Conservation (phyloP, 2,888 invertebrate genomes). For the Elmis aenea region DNA sequence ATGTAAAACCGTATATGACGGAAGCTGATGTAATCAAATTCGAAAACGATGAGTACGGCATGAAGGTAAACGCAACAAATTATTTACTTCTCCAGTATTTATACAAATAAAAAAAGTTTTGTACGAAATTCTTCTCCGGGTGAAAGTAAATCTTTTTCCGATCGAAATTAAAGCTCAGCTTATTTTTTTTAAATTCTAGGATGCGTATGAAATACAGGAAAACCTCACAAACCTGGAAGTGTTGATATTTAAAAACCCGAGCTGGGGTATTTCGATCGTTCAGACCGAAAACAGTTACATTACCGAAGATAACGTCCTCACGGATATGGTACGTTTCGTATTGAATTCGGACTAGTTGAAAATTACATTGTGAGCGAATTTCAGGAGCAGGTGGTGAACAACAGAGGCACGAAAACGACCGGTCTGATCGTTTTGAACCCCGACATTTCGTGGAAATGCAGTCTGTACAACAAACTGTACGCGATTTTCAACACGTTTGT, state of each 20-base stretch:
- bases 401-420: constrained; percentile 51
- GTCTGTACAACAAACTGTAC: constrained; percentile 55
- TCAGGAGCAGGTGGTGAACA: constrained; percentile 52
- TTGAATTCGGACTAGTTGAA: too few relatives aligned
- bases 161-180: too few relatives aligned
- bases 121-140: too few relatives aligned
- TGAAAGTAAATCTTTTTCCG: too few relatives aligned
- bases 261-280: constrained; percentile 66
- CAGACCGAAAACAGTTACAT: constrained; percentile 41
- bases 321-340: constrained; percentile 43
- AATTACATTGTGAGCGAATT: too few relatives aligned
- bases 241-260: constrained; percentile 63
- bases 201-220: too few relatives aligned
- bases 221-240: constrained; percentile 64
- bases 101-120: too few relatives aligned
- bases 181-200: too few relatives aligned
- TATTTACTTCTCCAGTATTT: too few relatives aligned
- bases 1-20: constrained; percentile 54
- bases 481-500: constrained; percentile 42
- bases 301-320: constrained; percentile 33
- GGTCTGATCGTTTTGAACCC: constrained; percentile 57
- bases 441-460: constrained; percentile 58
- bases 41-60: too few relatives aligned
- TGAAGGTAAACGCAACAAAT: constrained; percentile 4
- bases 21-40: constrained; percentile 60